phyloP scores from a whole-genome alignment of 2,797 vertebrate species.

The Sebastes taczanowskii region DNA sequence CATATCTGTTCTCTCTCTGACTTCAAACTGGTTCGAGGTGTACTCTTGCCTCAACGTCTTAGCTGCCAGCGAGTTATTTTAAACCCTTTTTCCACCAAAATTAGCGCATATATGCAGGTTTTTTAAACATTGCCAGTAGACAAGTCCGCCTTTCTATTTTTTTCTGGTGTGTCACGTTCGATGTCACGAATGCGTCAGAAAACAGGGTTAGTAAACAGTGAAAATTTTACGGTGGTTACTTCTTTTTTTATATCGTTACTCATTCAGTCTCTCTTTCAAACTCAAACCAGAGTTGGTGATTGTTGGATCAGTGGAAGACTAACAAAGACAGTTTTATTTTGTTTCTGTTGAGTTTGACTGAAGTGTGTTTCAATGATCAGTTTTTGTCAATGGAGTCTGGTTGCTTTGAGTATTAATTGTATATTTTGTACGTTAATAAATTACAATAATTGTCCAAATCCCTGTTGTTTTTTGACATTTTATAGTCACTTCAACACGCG shows the following conservation, averaged over 20 bases:
- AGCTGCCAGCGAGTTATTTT: not conserved
- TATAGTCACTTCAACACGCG: not conserved
- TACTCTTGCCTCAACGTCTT: not conserved
- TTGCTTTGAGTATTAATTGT: not conserved
- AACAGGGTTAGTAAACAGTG: not conserved
- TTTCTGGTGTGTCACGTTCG: no score
- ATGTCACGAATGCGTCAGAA: not conserved
- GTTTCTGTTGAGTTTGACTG: not conserved
- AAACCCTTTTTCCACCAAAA: not conserved
- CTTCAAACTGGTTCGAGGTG: slow-evolving; percentile 12
- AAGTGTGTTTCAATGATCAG: not conserved
- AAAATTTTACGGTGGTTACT: not conserved
- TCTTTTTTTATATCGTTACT: not conserved
- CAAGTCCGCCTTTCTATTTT: not conserved
- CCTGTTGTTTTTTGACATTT: not conserved
- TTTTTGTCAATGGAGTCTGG: not conserved
- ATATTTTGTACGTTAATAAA: not conserved
- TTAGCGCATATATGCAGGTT: not conserved
- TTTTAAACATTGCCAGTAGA: not conserved
- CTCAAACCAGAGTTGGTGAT: not conserved
- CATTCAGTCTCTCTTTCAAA: not conserved
- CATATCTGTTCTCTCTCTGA: slow-evolving; percentile 34
- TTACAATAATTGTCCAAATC: not conserved
- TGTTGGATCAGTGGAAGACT: not conserved
- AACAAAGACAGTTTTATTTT: no score